These are phyloP conservation scores for Meteorus colon DNA, from an alignment of 2,888 invertebrate genomes.

Conservation along the genomic window DNA sequence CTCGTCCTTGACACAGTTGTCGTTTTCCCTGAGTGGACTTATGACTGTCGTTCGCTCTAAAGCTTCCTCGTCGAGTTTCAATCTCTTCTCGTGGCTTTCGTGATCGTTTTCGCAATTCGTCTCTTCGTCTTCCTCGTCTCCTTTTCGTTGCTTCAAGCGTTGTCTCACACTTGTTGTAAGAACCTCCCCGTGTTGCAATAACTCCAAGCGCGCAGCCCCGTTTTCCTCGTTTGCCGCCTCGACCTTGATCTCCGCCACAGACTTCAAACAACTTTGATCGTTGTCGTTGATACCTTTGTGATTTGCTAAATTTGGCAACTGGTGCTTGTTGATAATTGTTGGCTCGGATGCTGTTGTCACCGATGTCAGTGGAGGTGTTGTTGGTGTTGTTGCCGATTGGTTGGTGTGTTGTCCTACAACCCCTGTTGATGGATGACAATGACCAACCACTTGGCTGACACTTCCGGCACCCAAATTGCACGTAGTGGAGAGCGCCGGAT, in stretches of 20 bases:
- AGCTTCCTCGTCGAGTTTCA: constrained; percentile 61
- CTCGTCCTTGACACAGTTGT: constrained; percentile 47
- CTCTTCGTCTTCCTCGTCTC: constrained; percentile 57
- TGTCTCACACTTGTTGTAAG: constrained; percentile 51
- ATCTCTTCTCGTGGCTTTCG: constrained; percentile 59
- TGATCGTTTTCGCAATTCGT: constrained; percentile 70
- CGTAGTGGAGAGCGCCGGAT: constrained; percentile 60
- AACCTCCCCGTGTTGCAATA: constrained; percentile 50
- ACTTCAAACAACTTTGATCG: constrained; percentile 60
- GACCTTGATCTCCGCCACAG: constrained; percentile 75
- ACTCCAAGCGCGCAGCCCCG: constrained; percentile 71
- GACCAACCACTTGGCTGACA: constrained; percentile 59
- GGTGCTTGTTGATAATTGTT: constrained; percentile 9
- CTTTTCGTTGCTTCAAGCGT: constrained; percentile 50
- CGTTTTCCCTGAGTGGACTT: constrained; percentile 66
- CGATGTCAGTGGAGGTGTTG: constrained; percentile 32
- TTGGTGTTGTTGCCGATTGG: constrained; percentile 48
- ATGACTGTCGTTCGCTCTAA: constrained; percentile 48
- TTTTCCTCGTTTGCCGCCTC: constrained; percentile 72
- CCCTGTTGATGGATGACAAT: constrained; percentile 56
- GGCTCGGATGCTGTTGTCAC: constrained; percentile 30
- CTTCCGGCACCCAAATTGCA: constrained; percentile 58
- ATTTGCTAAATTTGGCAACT: constrained; percentile 50
- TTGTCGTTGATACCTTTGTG: constrained; percentile 55
- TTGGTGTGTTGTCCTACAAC: constrained; percentile 33